Conservation (phyloP, 92 coral and sea anemone genomes). For the Actinernus sp. region DNA sequence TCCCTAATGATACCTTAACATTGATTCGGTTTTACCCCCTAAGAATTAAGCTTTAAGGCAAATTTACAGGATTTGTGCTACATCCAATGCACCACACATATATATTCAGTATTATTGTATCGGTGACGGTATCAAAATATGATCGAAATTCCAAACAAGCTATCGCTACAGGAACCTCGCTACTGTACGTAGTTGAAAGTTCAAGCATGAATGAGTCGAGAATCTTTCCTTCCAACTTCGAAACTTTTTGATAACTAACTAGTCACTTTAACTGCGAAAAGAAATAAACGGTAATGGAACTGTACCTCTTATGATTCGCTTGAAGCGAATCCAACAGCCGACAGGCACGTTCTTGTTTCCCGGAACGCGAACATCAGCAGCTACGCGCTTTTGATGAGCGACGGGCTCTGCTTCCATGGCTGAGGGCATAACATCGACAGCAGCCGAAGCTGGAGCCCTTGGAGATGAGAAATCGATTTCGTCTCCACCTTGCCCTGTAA, state of each 20-base stretch:
- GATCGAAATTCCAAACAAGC: no score
- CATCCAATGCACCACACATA: no score
- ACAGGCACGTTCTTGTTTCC: slow-evolving; percentile 96
- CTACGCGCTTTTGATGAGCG: slow-evolving; percentile 75
- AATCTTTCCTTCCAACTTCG: no score
- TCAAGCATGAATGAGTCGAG: no score
- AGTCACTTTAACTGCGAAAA: no score
- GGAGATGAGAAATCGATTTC: slow-evolving; percentile 91
- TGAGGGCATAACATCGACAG: slow-evolving; percentile 94
- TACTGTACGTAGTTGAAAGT: no score
- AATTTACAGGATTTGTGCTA: no score
- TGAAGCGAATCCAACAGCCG: slow-evolving; percentile 97
- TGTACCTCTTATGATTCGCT: slow-evolving; percentile 94
- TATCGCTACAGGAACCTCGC: no score
- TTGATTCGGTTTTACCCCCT: slow-evolving; percentile 4
- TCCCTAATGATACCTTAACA: slow-evolving; percentile 28
- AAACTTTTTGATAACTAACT: no score
- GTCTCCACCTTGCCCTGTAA: slow-evolving; percentile 81
- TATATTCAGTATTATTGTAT: no score
- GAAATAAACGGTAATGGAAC: background rate
- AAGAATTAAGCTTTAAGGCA: no score
- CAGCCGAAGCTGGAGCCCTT: slow-evolving; percentile 91
- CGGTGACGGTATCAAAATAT: no score
- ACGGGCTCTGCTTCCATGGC: slow-evolving; percentile 99
- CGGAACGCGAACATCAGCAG: slow-evolving; percentile 95